These are phyloP conservation scores for Gasterosteus aculeatus DNA, from an alignment of 2,113 vertebrate species.

Conservation along the genomic window DNA sequence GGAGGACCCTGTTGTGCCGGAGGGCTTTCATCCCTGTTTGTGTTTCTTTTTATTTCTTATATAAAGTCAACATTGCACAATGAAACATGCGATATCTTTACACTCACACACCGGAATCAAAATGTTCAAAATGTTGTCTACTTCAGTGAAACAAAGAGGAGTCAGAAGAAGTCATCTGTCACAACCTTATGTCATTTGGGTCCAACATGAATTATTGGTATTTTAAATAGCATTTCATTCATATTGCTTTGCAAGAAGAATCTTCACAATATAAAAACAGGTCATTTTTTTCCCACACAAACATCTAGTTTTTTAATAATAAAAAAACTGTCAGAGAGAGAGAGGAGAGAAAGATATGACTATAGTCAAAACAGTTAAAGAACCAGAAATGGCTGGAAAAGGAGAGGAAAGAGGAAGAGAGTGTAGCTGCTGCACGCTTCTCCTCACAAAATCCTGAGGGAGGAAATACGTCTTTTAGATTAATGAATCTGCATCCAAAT, in stretches of 20 bases:
- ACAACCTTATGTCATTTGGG: neutral
- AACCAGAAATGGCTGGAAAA: constrained; percentile 12
- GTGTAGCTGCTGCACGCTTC: constrained; percentile 31
- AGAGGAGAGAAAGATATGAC: neutral
- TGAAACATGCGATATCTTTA: neutral
- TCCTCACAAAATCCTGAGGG: constrained; percentile 29
- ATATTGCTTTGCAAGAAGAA: neutral
- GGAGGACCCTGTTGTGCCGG: neutral
- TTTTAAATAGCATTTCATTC: neutral
- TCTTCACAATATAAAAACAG: constrained; percentile 5
- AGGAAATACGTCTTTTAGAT: constrained; percentile 42
- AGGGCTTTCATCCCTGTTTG: neutral
- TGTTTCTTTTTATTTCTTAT: constrained; percentile 6
- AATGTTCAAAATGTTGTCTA: neutral
- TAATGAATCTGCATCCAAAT: constrained; percentile 55
- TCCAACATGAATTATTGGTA: neutral
- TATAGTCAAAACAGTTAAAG: constrained; percentile 15
- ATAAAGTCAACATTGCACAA: neutral
- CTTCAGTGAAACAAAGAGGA: neutral
- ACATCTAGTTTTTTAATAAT: too few relatives aligned
- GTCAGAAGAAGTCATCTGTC: neutral
- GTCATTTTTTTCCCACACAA: neutral
- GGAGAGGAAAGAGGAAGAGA: neutral
- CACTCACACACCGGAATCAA: too few relatives aligned
- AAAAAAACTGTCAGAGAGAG: neutral